Conservation (phyloP, 2,113 vertebrate species). For the Actenoides lindsayi region DNA sequence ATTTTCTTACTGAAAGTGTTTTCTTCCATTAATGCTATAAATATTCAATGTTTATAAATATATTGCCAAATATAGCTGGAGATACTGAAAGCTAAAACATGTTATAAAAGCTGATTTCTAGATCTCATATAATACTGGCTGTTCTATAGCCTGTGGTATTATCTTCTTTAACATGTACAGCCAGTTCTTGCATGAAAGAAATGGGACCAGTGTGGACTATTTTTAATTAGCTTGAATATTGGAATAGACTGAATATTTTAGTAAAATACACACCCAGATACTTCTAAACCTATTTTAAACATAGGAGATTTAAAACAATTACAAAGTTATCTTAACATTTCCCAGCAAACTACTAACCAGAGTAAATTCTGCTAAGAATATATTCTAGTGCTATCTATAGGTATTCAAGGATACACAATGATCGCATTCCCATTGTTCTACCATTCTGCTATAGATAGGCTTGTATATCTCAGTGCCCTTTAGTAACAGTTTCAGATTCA, state of each 20-base stretch:
- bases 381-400: neutral
- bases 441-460: neutral
- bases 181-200: neutral
- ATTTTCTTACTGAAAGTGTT: neutral
- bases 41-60: conserved; percentile 47
- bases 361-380: neutral
- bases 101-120: neutral
- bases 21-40: neutral
- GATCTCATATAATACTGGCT: neutral
- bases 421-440: neutral
- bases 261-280: conserved; percentile 10
- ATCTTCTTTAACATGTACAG: neutral
- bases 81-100: neutral
- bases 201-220: neutral
- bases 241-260: conserved; percentile 30
- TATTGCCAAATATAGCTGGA: neutral
- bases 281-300: conserved; percentile 33
- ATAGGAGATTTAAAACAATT: conserved; percentile 5
- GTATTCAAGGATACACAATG: neutral
- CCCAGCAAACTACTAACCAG: neutral
- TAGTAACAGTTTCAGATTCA: neutral
- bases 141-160: neutral
- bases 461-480: neutral
- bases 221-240: conserved; percentile 46
- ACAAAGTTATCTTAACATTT: neutral